Evolutionary conservation across 2,113 vertebrate species (phyloP).

Genomic region (Myrmophylax atrothorax): DNA sequence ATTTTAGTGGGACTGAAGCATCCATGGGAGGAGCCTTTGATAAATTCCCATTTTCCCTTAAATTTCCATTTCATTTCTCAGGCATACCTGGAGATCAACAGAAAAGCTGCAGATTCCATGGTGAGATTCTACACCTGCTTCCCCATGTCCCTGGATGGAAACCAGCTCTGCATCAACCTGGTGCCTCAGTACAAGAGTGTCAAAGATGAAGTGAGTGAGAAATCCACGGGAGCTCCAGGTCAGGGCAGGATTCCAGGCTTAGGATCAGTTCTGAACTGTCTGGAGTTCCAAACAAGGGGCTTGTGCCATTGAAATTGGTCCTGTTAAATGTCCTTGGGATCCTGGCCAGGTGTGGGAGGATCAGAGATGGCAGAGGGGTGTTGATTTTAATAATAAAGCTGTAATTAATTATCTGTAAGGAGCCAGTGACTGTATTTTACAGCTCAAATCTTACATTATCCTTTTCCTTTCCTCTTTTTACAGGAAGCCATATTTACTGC

Average conservation of each 20-base stretch:
- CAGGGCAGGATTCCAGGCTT: background rate
- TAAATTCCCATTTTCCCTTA: background rate
- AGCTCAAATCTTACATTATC: background rate
- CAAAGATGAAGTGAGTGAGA: slow-evolving; percentile 72
- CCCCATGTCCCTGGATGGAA: slow-evolving; percentile 77
- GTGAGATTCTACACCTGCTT: slow-evolving; percentile 81
- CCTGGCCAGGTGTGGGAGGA: fast-evolving
- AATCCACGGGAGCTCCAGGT: background rate
- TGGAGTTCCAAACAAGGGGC: background rate
- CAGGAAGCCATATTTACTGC: slow-evolving; percentile 80
- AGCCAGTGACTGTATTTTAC: background rate
- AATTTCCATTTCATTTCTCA: background rate
- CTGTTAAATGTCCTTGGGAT: background rate
- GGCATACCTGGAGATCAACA: slow-evolving; percentile 79
- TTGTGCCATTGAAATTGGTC: fast-evolving
- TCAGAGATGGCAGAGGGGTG: too few species aligned
- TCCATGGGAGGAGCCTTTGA: background rate
- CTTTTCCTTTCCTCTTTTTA: background rate
- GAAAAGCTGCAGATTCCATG: slow-evolving; percentile 79
- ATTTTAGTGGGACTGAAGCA: background rate
- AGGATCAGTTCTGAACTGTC: background rate
- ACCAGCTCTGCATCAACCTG: slow-evolving; percentile 73
- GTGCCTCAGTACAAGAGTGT: slow-evolving; percentile 69
- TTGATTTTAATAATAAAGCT: background rate
- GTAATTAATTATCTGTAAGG: background rate